Evolutionary conservation across 2,113 vertebrate genomes (phyloP), one percentile per base, ranked within the genome.

Genomic region (Sander lucioperca): DNA sequence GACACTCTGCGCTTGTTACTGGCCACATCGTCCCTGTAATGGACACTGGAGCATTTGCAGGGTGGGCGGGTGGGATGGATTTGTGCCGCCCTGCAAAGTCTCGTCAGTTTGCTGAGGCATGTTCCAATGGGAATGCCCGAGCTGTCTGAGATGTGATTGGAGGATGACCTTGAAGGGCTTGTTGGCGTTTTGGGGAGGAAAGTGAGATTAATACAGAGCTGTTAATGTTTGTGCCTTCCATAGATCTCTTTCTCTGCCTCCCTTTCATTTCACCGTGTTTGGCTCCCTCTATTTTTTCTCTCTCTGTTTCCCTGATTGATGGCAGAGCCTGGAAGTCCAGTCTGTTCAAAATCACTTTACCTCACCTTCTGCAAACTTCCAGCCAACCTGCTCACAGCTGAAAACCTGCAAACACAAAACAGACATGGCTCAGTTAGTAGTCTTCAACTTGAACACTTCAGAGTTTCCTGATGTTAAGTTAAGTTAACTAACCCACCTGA

Each of bases 141-240:
- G 81, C 75, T 86, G 78, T 85, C 79, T 83, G 53, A 77, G 74
- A 66, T 53, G 65, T 85, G 86, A 91, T 83, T 91, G 82, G 90
- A 85, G 54, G 76, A 70, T 88, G 77, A 91, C 89, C 91, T 89
- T 92, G 91, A 80, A 78, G 62, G 74, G n/a, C 70, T 79, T 74
- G 80, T 76, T 77, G 86, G 71, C 21, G 9, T 87, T 90, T 89
- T 90, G 63, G 70, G 53, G 61, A 79, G 58, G 65, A 88, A 77
- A 89, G 81, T 85, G 67, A 91, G 87, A 89, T 91, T 92, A 89
- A 90, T 89, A 82, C 75, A 80, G 64, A 85, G 74, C 79, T 85
- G 87, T 86, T 90, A 75, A 84, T 88, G 86, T 80, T 83, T 86
- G 68, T 80, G 25, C 62, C 79, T 66, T 23, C 69, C 62, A 83